phyloP scores from a whole-genome alignment of 2,888 invertebrate species.

The Pseudococcus jackbeardsleyi region DNA sequence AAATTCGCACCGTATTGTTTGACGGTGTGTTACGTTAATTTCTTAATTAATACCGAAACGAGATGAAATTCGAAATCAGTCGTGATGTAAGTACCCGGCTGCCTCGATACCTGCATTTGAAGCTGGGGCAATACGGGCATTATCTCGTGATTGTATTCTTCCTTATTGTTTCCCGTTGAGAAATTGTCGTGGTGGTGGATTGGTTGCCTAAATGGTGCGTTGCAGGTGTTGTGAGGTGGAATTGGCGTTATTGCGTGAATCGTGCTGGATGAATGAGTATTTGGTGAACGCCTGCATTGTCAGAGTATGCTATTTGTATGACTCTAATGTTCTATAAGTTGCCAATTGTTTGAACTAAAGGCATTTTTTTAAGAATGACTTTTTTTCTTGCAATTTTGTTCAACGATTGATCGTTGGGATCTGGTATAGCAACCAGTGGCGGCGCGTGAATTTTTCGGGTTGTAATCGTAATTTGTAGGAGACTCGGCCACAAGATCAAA shows the following conservation, averaged over 20 bases:
- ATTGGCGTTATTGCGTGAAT: neutral
- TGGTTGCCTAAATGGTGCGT: neutral
- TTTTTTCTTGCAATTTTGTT: too few relatives aligned
- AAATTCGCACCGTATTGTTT: neutral
- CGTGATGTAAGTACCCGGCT: neutral
- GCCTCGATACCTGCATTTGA: neutral
- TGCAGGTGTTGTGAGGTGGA: neutral
- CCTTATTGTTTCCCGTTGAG: neutral
- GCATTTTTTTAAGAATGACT: neutral
- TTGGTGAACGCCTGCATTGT: neutral
- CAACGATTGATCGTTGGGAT: too few relatives aligned
- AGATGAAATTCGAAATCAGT: neutral
- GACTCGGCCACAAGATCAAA: too few relatives aligned
- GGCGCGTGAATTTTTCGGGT: too few relatives aligned
- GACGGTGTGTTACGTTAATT: neutral
- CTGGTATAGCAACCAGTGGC: too few relatives aligned
- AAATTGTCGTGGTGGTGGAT: neutral
- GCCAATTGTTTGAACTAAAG: neutral
- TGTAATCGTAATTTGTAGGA: too few relatives aligned
- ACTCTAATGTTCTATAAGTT: neutral
- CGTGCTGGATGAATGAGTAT: neutral
- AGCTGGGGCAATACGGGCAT: neutral
- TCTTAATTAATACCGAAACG: neutral
- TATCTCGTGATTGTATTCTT: neutral
- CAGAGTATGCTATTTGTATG: neutral